Percentiles rank a stretch among this genome's conserved stretches.
phyloP scores from a whole-genome alignment of 1,140 invertebrate genomes.

The Eurosta solidaginis region DNA sequence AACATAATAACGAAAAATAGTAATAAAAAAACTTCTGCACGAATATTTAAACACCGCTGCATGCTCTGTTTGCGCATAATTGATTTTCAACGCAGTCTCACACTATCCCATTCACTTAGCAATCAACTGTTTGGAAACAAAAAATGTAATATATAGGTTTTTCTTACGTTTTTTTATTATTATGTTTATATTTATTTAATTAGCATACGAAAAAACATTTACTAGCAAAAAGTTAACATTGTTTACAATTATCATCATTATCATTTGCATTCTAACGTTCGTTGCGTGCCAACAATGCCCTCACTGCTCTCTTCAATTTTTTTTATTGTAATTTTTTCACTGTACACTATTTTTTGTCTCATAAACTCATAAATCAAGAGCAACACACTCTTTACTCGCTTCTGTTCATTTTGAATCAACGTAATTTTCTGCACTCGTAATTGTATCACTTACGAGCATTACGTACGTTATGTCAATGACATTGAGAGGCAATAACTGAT shows the following conservation, averaged over 20 bases:
- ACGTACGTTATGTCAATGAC: too few relatives aligned
- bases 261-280: constrained; percentile 15
- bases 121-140: not conserved
- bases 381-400: not conserved
- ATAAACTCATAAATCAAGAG: too few relatives aligned
- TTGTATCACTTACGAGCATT: too few relatives aligned
- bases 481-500: too few relatives aligned
- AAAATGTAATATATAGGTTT: not conserved
- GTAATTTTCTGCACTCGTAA: too few relatives aligned
- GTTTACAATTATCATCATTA: constrained; percentile 24
- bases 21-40: too few relatives aligned
- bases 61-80: not conserved
- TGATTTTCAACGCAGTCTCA: not conserved
- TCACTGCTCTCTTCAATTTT: not conserved
- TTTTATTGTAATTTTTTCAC: not conserved
- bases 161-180: not conserved
- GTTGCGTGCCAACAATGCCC: constrained; percentile 6
- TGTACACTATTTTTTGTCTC: not conserved
- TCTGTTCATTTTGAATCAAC: too few relatives aligned
- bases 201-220: constrained; percentile 28
- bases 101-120: not conserved
- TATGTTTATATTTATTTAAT: constrained; percentile 12
- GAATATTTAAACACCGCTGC: too few relatives aligned
- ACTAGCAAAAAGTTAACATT: constrained; percentile 26
- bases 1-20: too few relatives aligned